Conservation (phyloP, 2,797 vertebrate species). For the Danio tinwini region DNA sequence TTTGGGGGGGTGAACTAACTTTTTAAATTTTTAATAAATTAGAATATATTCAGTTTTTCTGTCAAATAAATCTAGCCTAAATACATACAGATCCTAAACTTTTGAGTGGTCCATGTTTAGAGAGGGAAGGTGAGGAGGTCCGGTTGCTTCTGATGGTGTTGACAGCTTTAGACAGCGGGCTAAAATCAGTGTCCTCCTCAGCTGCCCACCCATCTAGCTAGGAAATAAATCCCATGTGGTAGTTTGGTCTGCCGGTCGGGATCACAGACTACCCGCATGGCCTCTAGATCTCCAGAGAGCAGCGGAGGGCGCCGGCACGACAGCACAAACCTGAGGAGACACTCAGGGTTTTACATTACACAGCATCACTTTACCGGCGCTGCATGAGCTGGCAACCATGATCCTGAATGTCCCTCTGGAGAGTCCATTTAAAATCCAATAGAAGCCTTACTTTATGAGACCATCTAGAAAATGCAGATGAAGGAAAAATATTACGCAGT, state of each 20-base stretch:
- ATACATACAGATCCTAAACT: neutral
- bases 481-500: neutral
- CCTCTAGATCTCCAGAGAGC: slow-evolving; percentile 78
- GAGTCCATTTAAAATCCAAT: slow-evolving; percentile 36
- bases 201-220: slow-evolving; percentile 77
- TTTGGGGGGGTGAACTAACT: too few species aligned
- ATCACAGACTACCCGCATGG: slow-evolving; percentile 83
- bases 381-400: slow-evolving; percentile 60
- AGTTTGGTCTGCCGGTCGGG: slow-evolving; percentile 75
- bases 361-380: slow-evolving; percentile 71
- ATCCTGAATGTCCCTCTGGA: slow-evolving; percentile 33
- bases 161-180: slow-evolving; percentile 82
- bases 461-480: slow-evolving; percentile 23
- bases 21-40: too few species aligned
- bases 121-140: slow-evolving; percentile 73
- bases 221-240: slow-evolving; percentile 84
- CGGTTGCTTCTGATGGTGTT: slow-evolving; percentile 78
- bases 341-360: slow-evolving; percentile 79
- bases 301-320: slow-evolving; percentile 81
- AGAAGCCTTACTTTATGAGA: slow-evolving; percentile 25
- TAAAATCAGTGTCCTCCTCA: slow-evolving; percentile 82
- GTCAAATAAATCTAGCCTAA: too few species aligned
- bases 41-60: too few species aligned
- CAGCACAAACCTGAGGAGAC: slow-evolving; percentile 68
- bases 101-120: slow-evolving; percentile 60